Base-by-base conservation (phyloP, 2,888 invertebrate genomes). In the Ornithoptera alexandrae region DNA sequence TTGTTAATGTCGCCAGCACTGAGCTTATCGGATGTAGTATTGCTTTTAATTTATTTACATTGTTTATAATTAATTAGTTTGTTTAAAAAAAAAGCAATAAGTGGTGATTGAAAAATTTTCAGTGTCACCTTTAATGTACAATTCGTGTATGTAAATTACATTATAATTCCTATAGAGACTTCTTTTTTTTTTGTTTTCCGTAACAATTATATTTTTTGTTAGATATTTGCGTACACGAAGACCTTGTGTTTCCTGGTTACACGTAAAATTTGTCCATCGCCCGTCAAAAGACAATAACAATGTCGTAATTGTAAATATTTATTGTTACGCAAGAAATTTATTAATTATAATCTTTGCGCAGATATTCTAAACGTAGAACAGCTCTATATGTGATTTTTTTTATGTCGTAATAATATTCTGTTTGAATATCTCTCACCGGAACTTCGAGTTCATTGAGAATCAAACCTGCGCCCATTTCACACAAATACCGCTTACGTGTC, bases 71-170 rank as follows among this genome's bases (percentile, higher is more conserved):
- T 50, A 17, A 50, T 12, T 50, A 50, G 15, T 50, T 17, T 50
- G 15, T 50, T 50, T 50, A 17, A 17, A 15, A 17, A 22, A 50
- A 50, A 50, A 5, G 30, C 30, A 30, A 3, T 30, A 50, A 50
- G 18, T 50, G 39, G 17, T 50, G 17, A 50, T 50, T 58, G 36
- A 24, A 62, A 22, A 63, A 63, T 46, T 68, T 63, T 68, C 50
- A 68, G 58, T 68, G 68, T 58, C 58, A 50, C 36, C 50, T 63
- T 50, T 50, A 50, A 50, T 50, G 50, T 58, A 65, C 22, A 50
- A 50, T 18, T 59, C 59, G 46, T 59, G 59, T 30, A 59, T 42
- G 50, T 15, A 50, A 50, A 50, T 50, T 50, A 39, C 39, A 50
- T 17, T 50, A 50, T 50, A 50, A 50, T 50, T 5, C 50, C 15